phyloP scores from a whole-genome alignment of 1,140 invertebrate species.

The Zaprionus ghesquierei region DNA sequence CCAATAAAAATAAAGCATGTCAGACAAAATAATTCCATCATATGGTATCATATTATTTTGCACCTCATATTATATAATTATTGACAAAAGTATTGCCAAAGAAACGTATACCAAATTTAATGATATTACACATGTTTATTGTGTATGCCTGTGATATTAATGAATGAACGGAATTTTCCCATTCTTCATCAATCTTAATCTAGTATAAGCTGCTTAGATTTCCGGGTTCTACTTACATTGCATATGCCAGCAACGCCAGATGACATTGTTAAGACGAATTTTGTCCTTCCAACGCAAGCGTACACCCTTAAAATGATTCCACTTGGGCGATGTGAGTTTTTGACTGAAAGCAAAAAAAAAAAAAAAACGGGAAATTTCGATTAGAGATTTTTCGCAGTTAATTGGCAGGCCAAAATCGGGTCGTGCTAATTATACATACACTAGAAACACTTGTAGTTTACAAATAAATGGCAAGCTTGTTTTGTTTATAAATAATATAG shows the following conservation, averaged over 20 bases:
- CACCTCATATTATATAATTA: too few relatives aligned
- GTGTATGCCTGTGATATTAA: background rate
- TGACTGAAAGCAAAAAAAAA: conserved; percentile 90
- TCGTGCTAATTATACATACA: conserved; percentile 3
- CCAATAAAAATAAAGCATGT: too few relatives aligned
- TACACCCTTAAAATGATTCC: conserved; percentile 99
- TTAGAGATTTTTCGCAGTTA: background rate
- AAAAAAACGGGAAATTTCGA: too few relatives aligned
- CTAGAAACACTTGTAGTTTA: conserved; percentile 25
- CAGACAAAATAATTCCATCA: too few relatives aligned
- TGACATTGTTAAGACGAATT: conserved; percentile 99
- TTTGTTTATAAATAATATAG: conserved; percentile 59
- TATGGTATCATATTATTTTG: too few relatives aligned
- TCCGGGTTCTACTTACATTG: conserved; percentile 91
- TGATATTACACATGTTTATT: background rate
- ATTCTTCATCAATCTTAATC: background rate
- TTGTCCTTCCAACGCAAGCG: conserved; percentile 98
- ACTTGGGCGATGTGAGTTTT: conserved; percentile 99
- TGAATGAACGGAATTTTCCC: background rate
- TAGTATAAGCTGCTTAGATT: background rate
- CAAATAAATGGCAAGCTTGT: conserved; percentile 42
- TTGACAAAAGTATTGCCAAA: too few relatives aligned
- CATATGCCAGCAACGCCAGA: conserved; percentile 99
- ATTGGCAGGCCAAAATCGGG: background rate
- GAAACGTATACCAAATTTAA: background rate